These are phyloP conservation scores for Bergia puertoricense DNA, from an alignment of 92 coral and sea anemone genomes.

Conservation along the genomic window DNA sequence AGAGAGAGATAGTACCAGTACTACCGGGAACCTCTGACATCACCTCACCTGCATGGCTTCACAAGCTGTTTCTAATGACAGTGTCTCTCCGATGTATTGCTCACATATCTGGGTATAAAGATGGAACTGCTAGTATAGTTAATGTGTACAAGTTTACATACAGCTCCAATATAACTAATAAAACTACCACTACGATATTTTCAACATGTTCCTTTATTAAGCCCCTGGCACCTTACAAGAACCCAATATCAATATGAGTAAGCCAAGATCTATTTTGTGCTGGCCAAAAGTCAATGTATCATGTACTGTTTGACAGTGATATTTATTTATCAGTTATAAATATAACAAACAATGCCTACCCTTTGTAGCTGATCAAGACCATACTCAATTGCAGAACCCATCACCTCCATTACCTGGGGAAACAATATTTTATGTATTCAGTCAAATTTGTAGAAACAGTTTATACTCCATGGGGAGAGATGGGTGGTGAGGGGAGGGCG, in stretches of 20 bases:
- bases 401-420: slow-evolving; percentile 90
- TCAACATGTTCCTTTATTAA: too few relatives aligned
- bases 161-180: background rate
- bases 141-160: background rate
- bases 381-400: slow-evolving; percentile 94
- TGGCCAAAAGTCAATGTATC: too few relatives aligned
- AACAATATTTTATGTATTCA: background rate
- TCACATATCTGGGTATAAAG: slow-evolving; percentile 83
- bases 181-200: background rate
- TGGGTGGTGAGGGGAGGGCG: too few relatives aligned
- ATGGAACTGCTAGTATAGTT: background rate
- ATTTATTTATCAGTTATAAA: background rate
- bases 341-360: slow-evolving; percentile 36
- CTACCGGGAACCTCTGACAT: background rate
- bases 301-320: too few relatives aligned
- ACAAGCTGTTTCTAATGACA: slow-evolving; percentile 83
- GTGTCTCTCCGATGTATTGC: slow-evolving; percentile 88
- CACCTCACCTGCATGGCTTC: slow-evolving; percentile 88
- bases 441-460: background rate
- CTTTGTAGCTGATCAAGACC: slow-evolving; percentile 87
- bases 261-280: too few relatives aligned
- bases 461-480: too few relatives aligned
- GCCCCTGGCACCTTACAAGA: too few relatives aligned
- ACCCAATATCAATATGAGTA: too few relatives aligned
- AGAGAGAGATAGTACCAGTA: background rate